Percentiles rank a stretch among this genome's conserved stretches.
Evolutionary conservation across 2,113 vertebrate species (phyloP).

Genomic region (Xenopus borealis): DNA sequence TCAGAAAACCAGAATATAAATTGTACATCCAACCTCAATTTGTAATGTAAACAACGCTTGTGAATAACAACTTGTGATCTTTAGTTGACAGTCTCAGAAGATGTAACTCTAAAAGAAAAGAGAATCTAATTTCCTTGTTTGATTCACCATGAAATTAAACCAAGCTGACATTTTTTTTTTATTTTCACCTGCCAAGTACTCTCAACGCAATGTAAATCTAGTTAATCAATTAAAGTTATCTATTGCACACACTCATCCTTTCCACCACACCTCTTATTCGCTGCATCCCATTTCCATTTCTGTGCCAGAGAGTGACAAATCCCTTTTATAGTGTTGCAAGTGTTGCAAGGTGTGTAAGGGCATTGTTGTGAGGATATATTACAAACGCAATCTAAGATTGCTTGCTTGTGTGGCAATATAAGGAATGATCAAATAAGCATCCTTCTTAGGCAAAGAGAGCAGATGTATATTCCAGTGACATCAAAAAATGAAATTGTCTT

Average conservation of each 20-base stretch:
- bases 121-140: slow-evolving; percentile 80
- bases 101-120: slow-evolving; percentile 72
- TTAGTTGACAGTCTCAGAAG: slow-evolving; percentile 69
- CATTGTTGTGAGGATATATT: slow-evolving; percentile 52
- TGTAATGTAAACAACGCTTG: background rate
- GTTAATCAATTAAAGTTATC: slow-evolving; percentile 74
- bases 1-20: too few species aligned
- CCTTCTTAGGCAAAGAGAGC: background rate
- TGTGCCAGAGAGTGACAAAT: slow-evolving; percentile 54
- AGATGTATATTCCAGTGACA: too few species aligned
- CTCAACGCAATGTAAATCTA: slow-evolving; percentile 72
- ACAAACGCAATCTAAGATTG: slow-evolving; percentile 41
- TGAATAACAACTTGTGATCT: slow-evolving; percentile 56
- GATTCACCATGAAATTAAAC: slow-evolving; percentile 81
- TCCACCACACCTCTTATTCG: slow-evolving; percentile 64
- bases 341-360: slow-evolving; percentile 60
- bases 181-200: slow-evolving; percentile 75
- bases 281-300: slow-evolving; percentile 57
- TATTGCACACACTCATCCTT: slow-evolving; percentile 58
- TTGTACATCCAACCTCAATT: background rate
- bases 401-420: background rate
- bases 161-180: slow-evolving; percentile 74
- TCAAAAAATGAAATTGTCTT: too few species aligned
- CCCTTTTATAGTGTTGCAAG: slow-evolving; percentile 67
- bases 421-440: background rate